Evolutionary conservation across 2,888 invertebrate genomes (phyloP), one percentile per base, ranked within the genome.

Genomic region (Netelia virgata): DNA sequence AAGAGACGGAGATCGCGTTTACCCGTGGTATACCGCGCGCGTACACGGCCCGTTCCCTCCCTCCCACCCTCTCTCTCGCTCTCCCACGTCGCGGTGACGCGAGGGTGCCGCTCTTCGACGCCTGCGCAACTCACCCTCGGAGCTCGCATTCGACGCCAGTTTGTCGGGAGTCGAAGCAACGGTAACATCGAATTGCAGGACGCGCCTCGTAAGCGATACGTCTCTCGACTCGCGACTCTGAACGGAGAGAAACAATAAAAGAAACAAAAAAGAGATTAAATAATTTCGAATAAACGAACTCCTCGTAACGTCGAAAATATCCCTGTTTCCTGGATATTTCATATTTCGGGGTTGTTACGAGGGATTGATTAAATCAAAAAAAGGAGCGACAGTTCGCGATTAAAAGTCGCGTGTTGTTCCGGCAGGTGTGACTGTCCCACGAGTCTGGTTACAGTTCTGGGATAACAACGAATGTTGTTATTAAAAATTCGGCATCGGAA

Each of bases 81-180:
- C 79, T 72, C 79, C 79, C 72, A 75, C 82, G 75, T 75, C 64
- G 75, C 79, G 70, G 72, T 85, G 84, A 79, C 78, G 85, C 81
- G 77, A 85, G 61, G 74, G 84, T 78, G 78, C 84, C 83, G 84
- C 74, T 36, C 74, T 36, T 78, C 85, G 80, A 86, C 86, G 92
- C 92, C 89, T 92, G 93, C 93, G 92, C 92, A 92, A 83, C 88
- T 88, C 83, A 55, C 63, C 74, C 73, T 64, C 81, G 80, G 84
- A 88, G 87, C 87, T 86, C 89, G 88, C 88, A 87, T 87, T 88
- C 88, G 90, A 91, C 91, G 92, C 92, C 93, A 93, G 93, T 93
- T 90, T 90, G 92, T 92, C 93, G 93, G 91, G 91, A 91, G 91
- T 91, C 89, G 91, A 90, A 91, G 91, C 89, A 89, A 90, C 90